Base-by-base conservation (phyloP, 2,888 invertebrate genomes). In the Andrena minutula region DNA sequence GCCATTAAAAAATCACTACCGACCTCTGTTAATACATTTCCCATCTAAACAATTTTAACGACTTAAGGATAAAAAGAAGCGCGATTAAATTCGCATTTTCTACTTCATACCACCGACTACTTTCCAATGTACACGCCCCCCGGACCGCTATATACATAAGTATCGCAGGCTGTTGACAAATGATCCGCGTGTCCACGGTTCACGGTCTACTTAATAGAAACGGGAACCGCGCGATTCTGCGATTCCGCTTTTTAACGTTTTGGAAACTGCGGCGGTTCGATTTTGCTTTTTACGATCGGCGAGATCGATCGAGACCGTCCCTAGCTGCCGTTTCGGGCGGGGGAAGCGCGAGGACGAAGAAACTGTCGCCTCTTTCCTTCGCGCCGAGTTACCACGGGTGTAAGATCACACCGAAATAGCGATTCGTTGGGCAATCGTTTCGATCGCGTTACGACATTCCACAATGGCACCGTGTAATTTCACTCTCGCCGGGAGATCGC, bases 391-490 rank as follows among this genome's bases (percentile, higher is more conserved):
- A 23, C 60, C 69, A 32, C 47, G 60, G 20, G 23, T 78, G 74
- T 83, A 83, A 41, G 75, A 66, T 80, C 75, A 60, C 74, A 64
- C 49, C 65, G 74, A 86, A 84, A 77, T 66, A 41, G 63, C 68
- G 65, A 73, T 70, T 65, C 32, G 75, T 89, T 88, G 73, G 69
- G 83, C 82, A 89, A 89, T 75, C 74, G 30, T 56, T 77, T 80
- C 84, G 83, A 87, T 89, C 81, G 80, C 69, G 72, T 89, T 89
- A 86, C 86, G 78, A 83, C 85, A 89, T 74, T 68, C 75, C 74
- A 87, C 88, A 86, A 89, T 89, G 82, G 79, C 75, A 86, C 69
- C 78, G 71, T 88, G 79, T 74, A 87, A 87, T 87, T 87, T 86
- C 84, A 82, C 88, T 86, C 86, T 84, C 82, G 72, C 71, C 70